Percentiles rank a stretch among this genome's conserved stretches.
Evolutionary conservation across 2,113 vertebrate genomes (phyloP).

Genomic region (Caranx ignobilis): DNA sequence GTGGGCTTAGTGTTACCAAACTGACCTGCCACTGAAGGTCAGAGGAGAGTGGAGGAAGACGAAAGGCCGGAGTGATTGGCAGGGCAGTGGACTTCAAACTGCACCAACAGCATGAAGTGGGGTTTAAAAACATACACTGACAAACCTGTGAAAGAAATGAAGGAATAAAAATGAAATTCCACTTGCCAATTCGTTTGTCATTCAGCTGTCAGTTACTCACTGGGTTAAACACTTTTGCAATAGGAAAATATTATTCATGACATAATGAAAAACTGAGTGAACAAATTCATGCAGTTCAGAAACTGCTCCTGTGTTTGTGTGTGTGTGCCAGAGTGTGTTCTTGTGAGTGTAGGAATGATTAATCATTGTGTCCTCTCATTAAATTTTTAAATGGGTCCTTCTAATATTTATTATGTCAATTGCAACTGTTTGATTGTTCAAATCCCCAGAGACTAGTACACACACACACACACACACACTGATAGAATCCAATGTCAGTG

Average conservation of each 20-base stretch:
- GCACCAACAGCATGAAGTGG: not conserved
- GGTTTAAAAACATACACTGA: not conserved
- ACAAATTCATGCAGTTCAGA: slow-evolving; percentile 4
- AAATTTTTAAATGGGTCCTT: too few species aligned
- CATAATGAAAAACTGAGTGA: slow-evolving; percentile 17
- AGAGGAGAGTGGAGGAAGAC: not conserved
- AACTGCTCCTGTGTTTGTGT: not conserved
- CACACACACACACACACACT: not conserved
- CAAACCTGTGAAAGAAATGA: not conserved
- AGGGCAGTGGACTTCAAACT: slow-evolving; percentile 22
- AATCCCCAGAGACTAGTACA: too few species aligned
- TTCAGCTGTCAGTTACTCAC: slow-evolving; percentile 21
- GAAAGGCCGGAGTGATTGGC: not conserved
- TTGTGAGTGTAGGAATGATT: too few species aligned
- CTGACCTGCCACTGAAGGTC: slow-evolving; percentile 38
- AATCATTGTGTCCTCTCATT: too few species aligned
- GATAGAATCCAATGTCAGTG: not conserved
- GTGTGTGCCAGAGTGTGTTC: slow-evolving; percentile 8
- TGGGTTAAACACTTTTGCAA: slow-evolving; percentile 21
- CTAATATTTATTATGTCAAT: too few species aligned
- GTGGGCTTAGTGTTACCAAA: slow-evolving; percentile 72
- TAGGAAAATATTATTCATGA: slow-evolving; percentile 29
- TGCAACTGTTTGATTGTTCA: too few species aligned
- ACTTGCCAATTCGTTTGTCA: slow-evolving; percentile 40
- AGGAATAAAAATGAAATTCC: slow-evolving; percentile 27